Percentiles rank a stretch among this genome's conserved stretches.
Conservation (phyloP, 2,797 vertebrate genomes). For the Alosa sapidissima region DNA sequence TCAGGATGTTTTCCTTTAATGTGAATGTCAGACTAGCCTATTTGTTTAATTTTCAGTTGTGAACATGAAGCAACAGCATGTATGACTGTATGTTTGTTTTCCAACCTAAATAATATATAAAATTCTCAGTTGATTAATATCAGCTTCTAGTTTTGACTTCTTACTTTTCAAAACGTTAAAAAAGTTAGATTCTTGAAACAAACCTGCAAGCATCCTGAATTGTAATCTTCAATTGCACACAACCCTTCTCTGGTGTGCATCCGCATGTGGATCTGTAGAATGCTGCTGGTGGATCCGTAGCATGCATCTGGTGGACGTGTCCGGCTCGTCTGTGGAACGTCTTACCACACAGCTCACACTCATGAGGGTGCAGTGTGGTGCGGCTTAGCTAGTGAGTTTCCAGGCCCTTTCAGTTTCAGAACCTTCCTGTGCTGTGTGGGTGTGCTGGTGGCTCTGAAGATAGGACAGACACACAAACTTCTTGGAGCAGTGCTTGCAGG, state of each 20-base stretch:
- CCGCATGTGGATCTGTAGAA: not conserved
- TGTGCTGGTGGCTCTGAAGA: conserved; percentile 32
- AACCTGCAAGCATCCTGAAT: not conserved
- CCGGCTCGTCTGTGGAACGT: conserved; percentile 28
- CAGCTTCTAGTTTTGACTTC: not conserved
- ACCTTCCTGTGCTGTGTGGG: conserved; percentile 12
- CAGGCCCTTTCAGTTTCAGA: too few relatives aligned
- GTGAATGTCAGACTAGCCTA: not conserved
- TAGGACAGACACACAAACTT: conserved; percentile 18
- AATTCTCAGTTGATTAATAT: too few relatives aligned
- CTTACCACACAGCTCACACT: conserved; percentile 33
- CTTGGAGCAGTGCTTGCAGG: conserved; percentile 5
- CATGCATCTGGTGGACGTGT: too few relatives aligned
- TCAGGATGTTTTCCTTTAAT: not conserved
- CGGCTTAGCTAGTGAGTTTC: too few relatives aligned
- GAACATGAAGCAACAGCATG: not conserved
- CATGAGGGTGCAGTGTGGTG: conserved; percentile 23
- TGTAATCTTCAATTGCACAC: not conserved
- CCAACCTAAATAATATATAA: too few relatives aligned
- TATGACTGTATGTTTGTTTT: not conserved
- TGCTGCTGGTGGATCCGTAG: too few relatives aligned
- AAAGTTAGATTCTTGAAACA: too few relatives aligned
- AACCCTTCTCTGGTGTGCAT: conserved; percentile 35
- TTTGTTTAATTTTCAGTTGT: not conserved
- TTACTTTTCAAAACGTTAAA: not conserved